Percentiles rank a stretch among this genome's conserved stretches.
Evolutionary conservation across 1,140 invertebrate genomes (phyloP).

Genomic region (Berghia stephanieae): DNA sequence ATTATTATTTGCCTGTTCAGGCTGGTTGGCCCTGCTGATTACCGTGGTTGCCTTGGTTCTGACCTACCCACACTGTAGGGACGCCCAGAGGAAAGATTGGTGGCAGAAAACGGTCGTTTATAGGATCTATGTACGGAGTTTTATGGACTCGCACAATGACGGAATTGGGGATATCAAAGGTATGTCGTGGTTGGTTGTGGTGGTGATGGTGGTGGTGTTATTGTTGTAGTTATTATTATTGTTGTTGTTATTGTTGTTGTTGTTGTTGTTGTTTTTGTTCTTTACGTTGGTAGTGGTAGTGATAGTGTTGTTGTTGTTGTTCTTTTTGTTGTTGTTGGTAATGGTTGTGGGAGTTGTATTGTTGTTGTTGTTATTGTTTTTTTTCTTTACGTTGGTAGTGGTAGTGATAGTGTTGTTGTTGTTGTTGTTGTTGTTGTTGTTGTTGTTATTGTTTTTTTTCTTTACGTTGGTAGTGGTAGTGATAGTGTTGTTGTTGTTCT

Average conservation of each 20-base stretch:
- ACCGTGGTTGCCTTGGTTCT: slow-evolving; percentile 50
- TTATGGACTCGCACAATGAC: slow-evolving; percentile 80
- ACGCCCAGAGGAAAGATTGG: slow-evolving; percentile 69
- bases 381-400: neutral
- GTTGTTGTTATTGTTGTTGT: no score
- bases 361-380: no score
- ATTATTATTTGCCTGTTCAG: slow-evolving; percentile 17
- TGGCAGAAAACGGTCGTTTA: slow-evolving; percentile 79
- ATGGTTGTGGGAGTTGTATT: no score
- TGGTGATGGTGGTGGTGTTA: no score
- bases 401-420: neutral
- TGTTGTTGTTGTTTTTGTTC: no score
- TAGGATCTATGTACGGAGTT: slow-evolving; percentile 80
- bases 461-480: neutral
- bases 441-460: neutral
- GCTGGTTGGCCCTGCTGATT: slow-evolving; percentile 51
- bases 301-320: no score
- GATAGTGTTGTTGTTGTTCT: neutral
- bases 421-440: slow-evolving; percentile 7
- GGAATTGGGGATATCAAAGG: slow-evolving; percentile 81
- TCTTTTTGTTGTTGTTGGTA: no score
- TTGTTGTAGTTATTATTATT: no score
- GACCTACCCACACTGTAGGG: slow-evolving; percentile 45
- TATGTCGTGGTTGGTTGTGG: slow-evolving; percentile 64
- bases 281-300: neutral